Conservation (phyloP, 1,140 invertebrate species). For the Dermatophagoides farinae region DNA sequence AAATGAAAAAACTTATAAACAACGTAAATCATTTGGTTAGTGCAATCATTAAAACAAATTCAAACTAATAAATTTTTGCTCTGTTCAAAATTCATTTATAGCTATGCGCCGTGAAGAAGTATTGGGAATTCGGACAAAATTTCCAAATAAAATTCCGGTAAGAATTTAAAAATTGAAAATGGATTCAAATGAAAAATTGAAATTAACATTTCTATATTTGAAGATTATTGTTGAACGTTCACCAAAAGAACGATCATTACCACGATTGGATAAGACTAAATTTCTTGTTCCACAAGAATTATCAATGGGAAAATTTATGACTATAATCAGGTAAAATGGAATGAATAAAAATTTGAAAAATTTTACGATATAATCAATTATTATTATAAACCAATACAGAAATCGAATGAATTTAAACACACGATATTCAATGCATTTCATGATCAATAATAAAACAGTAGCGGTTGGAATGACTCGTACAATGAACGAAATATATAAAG, state of each 20-base stretch:
- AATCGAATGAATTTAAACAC: conserved; percentile 23
- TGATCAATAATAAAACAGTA: conserved; percentile 61
- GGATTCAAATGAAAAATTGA: background rate
- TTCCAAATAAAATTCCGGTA: conserved; percentile 32
- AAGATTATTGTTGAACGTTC: conserved; percentile 51
- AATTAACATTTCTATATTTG: conserved; percentile 5
- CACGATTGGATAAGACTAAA: conserved; percentile 47
- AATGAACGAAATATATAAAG: conserved; percentile 51
- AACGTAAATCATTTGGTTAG: conserved; percentile 22
- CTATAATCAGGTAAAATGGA: conserved; percentile 40
- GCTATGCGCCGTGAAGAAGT: conserved; percentile 31
- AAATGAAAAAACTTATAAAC: conserved; percentile 19
- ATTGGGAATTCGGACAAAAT: conserved; percentile 26
- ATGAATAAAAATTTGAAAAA: background rate
- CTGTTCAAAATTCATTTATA: conserved; percentile 18
- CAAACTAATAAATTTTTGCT: conserved; percentile 13
- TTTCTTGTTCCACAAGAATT: conserved; percentile 57
- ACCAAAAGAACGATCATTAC: conserved; percentile 42
- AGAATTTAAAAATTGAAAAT: conserved; percentile 7
- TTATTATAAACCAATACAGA: conserved; percentile 15
- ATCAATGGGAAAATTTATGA: conserved; percentile 53
- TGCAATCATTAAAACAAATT: background rate
- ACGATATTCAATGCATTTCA: conserved; percentile 49
- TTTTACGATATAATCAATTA: background rate
- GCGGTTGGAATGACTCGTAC: conserved; percentile 47